A percentile compares a stretch with the other conserved stretches of the same genome.
These are phyloP conservation scores for Bubo bubo DNA, from an alignment of 2,113 vertebrate genomes.

Conservation along the genomic window DNA sequence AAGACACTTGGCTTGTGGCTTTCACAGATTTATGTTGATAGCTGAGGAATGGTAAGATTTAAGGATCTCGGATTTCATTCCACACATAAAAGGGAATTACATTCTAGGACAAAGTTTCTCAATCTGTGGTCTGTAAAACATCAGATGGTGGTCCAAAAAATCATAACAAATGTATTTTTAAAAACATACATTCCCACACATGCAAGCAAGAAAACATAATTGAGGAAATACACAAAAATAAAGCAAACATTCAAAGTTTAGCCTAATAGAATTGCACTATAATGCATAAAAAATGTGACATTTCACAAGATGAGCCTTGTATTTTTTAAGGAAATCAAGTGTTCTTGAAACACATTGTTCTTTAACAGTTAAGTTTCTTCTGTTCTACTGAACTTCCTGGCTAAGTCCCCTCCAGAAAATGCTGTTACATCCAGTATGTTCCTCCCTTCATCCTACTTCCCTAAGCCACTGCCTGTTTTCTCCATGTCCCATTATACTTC, in stretches of 20 bases:
- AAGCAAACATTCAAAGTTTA: neutral
- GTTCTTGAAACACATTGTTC: neutral
- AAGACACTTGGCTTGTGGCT: neutral
- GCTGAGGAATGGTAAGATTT: conserved; percentile 31
- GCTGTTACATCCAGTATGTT: neutral
- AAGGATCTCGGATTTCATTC: conserved; percentile 18
- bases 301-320: neutral
- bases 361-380: neutral
- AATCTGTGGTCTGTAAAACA: neutral
- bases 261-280: neutral
- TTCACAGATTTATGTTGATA: conserved; percentile 25
- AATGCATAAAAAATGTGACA: neutral
- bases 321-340: neutral
- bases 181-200: conserved; percentile 4
- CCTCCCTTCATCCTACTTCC: neutral
- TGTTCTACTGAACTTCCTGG: neutral
- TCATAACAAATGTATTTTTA: conserved; percentile 5
- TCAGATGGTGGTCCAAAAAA: neutral
- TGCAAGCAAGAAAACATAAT: neutral
- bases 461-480: neutral
- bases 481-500: neutral
- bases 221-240: neutral
- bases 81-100: neutral
- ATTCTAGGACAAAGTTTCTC: conserved; percentile 30
- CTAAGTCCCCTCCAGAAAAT: neutral